Evolutionary conservation across 64 coral and sea anemone genomes (phyloP), one percentile per base, ranked within the genome.

Genomic region (Exaiptasia diaphana): DNA sequence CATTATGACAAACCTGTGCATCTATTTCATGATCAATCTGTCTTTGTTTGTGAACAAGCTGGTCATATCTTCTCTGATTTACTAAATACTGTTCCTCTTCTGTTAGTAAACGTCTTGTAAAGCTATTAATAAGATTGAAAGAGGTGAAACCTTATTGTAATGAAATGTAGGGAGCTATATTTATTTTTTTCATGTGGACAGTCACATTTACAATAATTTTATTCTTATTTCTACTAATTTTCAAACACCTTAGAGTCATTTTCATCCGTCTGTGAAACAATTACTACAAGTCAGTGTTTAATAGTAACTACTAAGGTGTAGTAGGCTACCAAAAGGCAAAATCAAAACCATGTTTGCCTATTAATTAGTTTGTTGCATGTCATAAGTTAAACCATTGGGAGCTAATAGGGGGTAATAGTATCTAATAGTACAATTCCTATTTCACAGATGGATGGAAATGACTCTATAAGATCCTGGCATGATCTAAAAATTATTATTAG

Each of bases 11-110:
- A 4, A 88, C 46, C 37, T 89, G 50, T 53, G 80, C 86, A 68
- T 94, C 91, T 40, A 94, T 78, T 58, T 94, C 86, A 22, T 64
- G 77, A 79, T 94, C 91, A 57, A 89, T 14, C 80, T 81, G 72
- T 31, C 83, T 94, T 41, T 94, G 86, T 32, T 94, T 85, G 32
- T 94, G 79, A 22, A 85, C 91, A 35, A 94, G 39, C 9, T 89
- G 75, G 68, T 94, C 68, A 27, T 84, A 94, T 70, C 82, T 89
- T 22, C 81, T 88, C 54, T 94, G 85, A 33, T 49, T 62, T 10
- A 94, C 73, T 17, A 89, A 59, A 46, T 89, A 53, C 46, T 77
- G 78, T 72, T 94, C 91, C 28, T 77, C 80, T 42, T 94, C 91
- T 18, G 91, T 94, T 44, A 94, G 54, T 28, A 94, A 74, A n/a